These are phyloP conservation scores for Odontomachus brunneus DNA, from an alignment of 1,140 invertebrate species.

Conservation along the genomic window DNA sequence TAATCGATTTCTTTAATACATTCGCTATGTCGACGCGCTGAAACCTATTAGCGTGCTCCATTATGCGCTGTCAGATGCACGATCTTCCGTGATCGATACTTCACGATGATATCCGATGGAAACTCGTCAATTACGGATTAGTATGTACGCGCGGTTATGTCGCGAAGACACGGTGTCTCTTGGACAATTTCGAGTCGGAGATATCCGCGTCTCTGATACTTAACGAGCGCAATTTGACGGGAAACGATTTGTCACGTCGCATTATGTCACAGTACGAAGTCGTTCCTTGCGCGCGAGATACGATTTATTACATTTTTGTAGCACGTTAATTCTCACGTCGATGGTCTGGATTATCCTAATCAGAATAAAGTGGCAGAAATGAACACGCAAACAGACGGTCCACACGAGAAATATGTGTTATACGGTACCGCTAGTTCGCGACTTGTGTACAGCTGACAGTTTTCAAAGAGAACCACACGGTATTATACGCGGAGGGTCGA, in stretches of 20 bases:
- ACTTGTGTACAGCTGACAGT: conserved; percentile 20
- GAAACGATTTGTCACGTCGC: conserved; percentile 30
- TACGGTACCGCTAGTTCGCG: background rate
- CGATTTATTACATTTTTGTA: conserved; percentile 25
- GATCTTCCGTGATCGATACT: conserved; percentile 50
- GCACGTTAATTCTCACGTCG: conserved; percentile 4
- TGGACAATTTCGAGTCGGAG: background rate
- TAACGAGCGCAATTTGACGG: conserved; percentile 17
- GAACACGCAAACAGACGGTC: too few species aligned
- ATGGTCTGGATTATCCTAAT: too few species aligned
- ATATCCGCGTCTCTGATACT: too few species aligned
- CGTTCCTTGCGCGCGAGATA: background rate
- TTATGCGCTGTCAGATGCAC: conserved; percentile 56
- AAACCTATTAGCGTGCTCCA: conserved; percentile 48
- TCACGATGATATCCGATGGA: conserved; percentile 21
- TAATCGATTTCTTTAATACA: conserved; percentile 59
- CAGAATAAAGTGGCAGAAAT: too few species aligned
- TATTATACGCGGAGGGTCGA: conserved; percentile 46
- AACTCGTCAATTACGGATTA: conserved; percentile 32
- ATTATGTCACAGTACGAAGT: background rate
- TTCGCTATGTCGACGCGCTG: conserved; percentile 45
- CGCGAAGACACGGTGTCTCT: background rate
- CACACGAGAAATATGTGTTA: background rate
- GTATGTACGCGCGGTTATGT: background rate
- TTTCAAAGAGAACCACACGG: conserved; percentile 53